A percentile compares a stretch with the other conserved stretches of the same genome.
Evolutionary conservation across 2,797 vertebrate species (phyloP).

Genomic region (Artibeus lituratus): DNA sequence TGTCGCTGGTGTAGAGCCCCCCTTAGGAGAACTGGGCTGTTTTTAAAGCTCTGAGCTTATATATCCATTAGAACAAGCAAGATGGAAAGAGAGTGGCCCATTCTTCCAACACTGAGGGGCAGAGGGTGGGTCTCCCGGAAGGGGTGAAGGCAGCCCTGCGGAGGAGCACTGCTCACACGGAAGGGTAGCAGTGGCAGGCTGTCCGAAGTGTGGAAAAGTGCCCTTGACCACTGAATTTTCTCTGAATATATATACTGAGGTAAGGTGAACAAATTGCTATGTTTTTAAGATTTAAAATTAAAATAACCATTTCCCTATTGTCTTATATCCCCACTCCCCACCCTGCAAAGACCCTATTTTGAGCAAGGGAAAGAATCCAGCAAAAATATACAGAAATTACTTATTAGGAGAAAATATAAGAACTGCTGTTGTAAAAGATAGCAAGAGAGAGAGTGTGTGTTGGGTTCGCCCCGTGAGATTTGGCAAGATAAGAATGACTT

Average conservation of each 20-base stretch:
- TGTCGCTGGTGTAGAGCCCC: neutral
- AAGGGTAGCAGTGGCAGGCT: neutral
- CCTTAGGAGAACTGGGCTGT: neutral
- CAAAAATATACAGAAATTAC: neutral
- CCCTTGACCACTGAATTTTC: neutral
- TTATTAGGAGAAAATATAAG: slow-evolving; percentile 32
- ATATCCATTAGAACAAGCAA: neutral
- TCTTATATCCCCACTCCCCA: neutral
- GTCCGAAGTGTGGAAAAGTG: neutral
- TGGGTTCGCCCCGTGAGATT: neutral
- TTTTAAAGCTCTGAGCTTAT: neutral
- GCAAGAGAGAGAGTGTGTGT: neutral
- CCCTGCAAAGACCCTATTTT: neutral
- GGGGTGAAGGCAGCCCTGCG: neutral
- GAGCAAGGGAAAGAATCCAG: slow-evolving; percentile 3
- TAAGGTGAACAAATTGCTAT: neutral
- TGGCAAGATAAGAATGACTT: neutral
- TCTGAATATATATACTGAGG: neutral
- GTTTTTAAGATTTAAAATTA: neutral
- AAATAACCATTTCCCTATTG: neutral
- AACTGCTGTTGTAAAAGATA: neutral
- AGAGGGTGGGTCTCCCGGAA: neutral
- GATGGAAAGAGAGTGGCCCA: neutral
- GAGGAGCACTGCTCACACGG: neutral
- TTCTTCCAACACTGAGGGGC: neutral